Evolutionary conservation across 2,797 vertebrate species (phyloP).

Genomic region (Sebastes baramenuke): DNA sequence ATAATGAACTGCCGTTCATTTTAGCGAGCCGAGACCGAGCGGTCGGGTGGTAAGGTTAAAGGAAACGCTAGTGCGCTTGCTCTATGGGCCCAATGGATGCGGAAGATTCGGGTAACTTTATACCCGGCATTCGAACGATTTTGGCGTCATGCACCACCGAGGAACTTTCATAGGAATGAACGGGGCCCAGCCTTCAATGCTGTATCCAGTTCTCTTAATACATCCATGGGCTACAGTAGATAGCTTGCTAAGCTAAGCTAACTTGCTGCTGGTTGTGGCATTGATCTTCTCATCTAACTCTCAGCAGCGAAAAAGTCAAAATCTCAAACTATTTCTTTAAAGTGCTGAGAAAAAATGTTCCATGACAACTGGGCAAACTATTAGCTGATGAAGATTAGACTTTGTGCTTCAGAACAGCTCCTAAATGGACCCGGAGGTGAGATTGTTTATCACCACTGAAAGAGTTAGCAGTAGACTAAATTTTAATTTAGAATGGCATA

Average conservation of each 20-base stretch:
- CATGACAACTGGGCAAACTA: background rate
- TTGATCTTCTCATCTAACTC: background rate
- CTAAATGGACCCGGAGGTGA: background rate
- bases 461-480: background rate
- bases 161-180: background rate
- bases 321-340: background rate
- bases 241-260: background rate
- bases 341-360: background rate
- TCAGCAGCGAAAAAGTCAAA: background rate
- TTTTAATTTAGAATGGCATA: background rate
- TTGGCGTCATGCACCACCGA: background rate
- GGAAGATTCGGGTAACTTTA: no score
- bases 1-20: rapidly evolving
- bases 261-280: background rate
- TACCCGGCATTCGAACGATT: background rate
- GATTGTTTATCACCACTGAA: background rate
- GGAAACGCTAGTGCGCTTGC: rapidly evolving
- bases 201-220: background rate
- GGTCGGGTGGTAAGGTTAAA: background rate
- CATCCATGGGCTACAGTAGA: background rate
- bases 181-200: rapidly evolving
- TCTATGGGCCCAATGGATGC: no score
- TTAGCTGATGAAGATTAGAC: background rate
- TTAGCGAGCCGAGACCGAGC: background rate
- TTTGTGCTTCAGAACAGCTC: background rate